These are phyloP conservation scores for Lasiurus borealis DNA, from an alignment of 2,113 vertebrate species.

Conservation along the genomic window DNA sequence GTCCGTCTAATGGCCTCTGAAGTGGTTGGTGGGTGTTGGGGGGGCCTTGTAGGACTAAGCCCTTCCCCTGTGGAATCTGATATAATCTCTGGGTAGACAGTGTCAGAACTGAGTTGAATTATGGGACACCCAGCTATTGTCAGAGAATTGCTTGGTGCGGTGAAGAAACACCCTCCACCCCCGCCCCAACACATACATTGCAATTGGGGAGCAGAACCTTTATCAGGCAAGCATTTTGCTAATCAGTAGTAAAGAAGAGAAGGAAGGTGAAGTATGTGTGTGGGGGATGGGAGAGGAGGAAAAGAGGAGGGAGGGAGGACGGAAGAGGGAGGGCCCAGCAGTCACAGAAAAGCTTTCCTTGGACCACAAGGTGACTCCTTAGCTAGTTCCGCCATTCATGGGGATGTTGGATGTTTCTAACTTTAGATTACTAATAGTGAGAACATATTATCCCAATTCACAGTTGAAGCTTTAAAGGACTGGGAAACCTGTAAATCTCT, in stretches of 20 bases:
- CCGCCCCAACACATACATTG: too few relatives aligned
- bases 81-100: background rate
- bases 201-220: background rate
- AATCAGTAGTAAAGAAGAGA: background rate
- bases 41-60: background rate
- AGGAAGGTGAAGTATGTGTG: background rate
- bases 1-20: background rate
- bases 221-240: background rate
- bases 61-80: background rate
- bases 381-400: background rate
- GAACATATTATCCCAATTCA: background rate
- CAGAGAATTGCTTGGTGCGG: background rate
- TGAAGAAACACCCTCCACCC: background rate
- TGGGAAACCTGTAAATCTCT: background rate
- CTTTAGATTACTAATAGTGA: background rate
- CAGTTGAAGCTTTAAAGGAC: background rate
- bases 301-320: too few relatives aligned
- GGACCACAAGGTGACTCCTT: background rate
- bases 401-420: constrained; percentile 5
- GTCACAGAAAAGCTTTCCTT: background rate
- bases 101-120: background rate
- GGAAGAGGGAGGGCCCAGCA: too few relatives aligned
- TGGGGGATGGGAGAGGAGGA: too few relatives aligned
- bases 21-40: background rate
- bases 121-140: background rate